A percentile compares a stretch with the other conserved stretches of the same genome.
phyloP scores from a whole-genome alignment of 2,797 vertebrate genomes.

The Crocidura indochinensis region DNA sequence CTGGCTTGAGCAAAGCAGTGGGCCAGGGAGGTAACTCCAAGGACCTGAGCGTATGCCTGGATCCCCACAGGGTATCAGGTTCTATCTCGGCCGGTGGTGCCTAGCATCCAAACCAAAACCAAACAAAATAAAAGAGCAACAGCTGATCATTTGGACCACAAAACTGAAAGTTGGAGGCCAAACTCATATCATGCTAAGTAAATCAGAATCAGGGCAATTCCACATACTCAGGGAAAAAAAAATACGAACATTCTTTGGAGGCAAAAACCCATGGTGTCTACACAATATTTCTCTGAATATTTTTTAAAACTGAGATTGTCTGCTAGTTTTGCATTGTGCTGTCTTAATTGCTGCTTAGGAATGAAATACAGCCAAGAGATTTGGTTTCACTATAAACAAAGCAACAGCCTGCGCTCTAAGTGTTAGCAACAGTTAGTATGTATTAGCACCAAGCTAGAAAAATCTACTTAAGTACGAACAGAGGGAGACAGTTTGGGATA shows the following conservation, averaged over 20 bases:
- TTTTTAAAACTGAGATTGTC: constrained; percentile 28
- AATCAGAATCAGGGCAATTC: constrained; percentile 57
- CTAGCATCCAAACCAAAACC: no score
- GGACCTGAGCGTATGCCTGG: no score
- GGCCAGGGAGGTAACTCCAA: no score
- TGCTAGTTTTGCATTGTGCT: constrained; percentile 53
- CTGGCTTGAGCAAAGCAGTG: neutral
- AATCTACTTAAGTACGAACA: constrained; percentile 30
- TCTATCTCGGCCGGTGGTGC: no score
- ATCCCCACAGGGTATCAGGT: no score
- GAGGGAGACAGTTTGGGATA: neutral
- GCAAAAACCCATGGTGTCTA: constrained; percentile 6
- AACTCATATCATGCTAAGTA: neutral
- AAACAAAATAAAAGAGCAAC: neutral
- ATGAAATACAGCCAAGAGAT: constrained; percentile 53
- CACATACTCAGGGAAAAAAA: neutral
- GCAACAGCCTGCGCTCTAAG: constrained; percentile 24
- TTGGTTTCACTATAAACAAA: constrained; percentile 63
- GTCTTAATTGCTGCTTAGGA: neutral
- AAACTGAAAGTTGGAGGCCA: constrained; percentile 30
- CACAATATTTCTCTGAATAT: constrained; percentile 37
- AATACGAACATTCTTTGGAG: constrained; percentile 15
- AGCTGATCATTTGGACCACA: constrained; percentile 5
- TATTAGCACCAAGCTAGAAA: constrained; percentile 23
- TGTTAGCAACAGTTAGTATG: constrained; percentile 22